phyloP scores from a whole-genome alignment of 2,797 vertebrate genomes.

The Liparis tanakae region DNA sequence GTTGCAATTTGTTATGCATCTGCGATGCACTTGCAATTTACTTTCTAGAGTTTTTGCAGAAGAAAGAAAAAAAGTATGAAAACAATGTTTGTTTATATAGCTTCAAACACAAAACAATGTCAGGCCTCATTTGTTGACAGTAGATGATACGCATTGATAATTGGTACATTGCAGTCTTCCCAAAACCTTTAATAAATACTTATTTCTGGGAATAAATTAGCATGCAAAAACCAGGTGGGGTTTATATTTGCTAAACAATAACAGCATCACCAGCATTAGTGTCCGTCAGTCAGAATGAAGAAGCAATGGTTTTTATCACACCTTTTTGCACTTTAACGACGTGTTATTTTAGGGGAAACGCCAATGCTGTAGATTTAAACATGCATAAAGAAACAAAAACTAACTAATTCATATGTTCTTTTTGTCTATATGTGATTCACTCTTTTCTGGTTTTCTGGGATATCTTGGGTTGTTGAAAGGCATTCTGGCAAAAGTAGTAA shows the following conservation, averaged over 20 bases:
- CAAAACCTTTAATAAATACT: neutral
- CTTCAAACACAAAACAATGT: neutral
- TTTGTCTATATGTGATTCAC: neutral
- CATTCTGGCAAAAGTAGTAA: neutral
- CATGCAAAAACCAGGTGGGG: neutral
- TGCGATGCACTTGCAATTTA: slow-evolving; percentile 1
- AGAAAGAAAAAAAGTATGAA: neutral
- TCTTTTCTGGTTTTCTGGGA: neutral
- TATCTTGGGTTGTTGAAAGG: neutral
- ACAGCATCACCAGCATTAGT: neutral
- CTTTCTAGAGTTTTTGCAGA: neutral
- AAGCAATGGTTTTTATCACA: neutral
- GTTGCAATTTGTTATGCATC: neutral
- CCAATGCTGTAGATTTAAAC: neutral
- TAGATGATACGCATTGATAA: neutral
- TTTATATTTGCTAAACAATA: neutral
- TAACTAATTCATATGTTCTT: neutral
- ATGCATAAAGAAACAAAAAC: neutral
- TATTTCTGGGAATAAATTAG: neutral
- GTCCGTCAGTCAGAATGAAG: neutral
- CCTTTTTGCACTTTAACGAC: neutral
- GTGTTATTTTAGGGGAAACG: neutral
- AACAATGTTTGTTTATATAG: neutral
- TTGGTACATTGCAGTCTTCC: neutral
- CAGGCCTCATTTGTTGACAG: neutral